Conservation (phyloP, 2,888 invertebrate genomes). For the Aleiodes alternator region DNA sequence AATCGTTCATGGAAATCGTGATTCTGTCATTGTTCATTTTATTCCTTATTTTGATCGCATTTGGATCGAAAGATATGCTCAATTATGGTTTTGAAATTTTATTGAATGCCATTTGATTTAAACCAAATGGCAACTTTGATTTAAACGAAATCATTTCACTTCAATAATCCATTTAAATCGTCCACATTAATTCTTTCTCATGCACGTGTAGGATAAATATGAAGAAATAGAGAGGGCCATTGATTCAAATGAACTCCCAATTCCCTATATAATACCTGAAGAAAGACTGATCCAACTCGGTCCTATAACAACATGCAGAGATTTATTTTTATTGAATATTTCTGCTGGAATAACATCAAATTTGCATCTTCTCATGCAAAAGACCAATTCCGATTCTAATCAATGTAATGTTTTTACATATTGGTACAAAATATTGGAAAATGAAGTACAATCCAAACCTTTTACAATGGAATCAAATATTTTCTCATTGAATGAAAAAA, state of each 20-base stretch:
- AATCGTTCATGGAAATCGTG: too few species aligned
- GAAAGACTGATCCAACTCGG: constrained; percentile 72
- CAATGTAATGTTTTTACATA: constrained; percentile 58
- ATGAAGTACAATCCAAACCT: constrained; percentile 66
- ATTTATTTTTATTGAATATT: constrained; percentile 78
- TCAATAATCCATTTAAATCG: background rate
- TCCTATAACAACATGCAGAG: constrained; percentile 64
- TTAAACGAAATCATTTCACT: too few species aligned
- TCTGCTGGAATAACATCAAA: constrained; percentile 78
- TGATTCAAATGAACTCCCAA: constrained; percentile 15
- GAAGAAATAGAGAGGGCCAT: constrained; percentile 7
- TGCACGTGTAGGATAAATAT: constrained; percentile 24
- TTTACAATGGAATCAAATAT: constrained; percentile 67
- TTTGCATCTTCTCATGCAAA: constrained; percentile 75
- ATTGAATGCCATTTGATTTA: too few species aligned
- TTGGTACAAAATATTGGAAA: constrained; percentile 70
- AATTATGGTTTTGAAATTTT: too few species aligned
- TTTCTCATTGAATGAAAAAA: constrained; percentile 76
- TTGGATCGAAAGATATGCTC: too few species aligned
- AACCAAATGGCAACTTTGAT: too few species aligned
- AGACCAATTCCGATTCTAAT: constrained; percentile 50
- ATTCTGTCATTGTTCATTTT: too few species aligned
- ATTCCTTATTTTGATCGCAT: too few species aligned
- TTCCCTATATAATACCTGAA: constrained; percentile 61
- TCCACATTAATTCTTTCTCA: constrained; percentile 10